Conservation (phyloP, 2,888 invertebrate species). For the Spodoptera littoralis region DNA sequence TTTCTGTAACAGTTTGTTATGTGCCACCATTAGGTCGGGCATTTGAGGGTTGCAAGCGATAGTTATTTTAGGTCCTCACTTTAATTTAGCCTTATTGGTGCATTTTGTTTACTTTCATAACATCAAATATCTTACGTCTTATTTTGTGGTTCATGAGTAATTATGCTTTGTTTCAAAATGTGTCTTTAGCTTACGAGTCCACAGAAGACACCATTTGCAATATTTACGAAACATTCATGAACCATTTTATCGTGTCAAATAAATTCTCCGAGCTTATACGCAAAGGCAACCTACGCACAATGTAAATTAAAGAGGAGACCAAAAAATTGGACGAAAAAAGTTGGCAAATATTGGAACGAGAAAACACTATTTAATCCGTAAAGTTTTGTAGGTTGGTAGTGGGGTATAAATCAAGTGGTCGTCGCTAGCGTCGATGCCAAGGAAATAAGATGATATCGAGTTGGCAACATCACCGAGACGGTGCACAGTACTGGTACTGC, state of each 20-base stretch:
- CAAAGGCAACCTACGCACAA: conserved; percentile 56
- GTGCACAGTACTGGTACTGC: conserved; percentile 51
- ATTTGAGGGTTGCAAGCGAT: conserved; percentile 70
- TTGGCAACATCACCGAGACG: conserved; percentile 79
- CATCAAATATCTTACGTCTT: conserved; percentile 12
- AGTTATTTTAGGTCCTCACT: conserved; percentile 64
- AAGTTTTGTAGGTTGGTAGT: conserved; percentile 86
- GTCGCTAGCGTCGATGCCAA: conserved; percentile 85
- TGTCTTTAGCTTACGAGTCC: conserved; percentile 25
- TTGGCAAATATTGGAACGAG: conserved; percentile 71
- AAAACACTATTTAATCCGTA: conserved; percentile 86
- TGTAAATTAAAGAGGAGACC: conserved; percentile 61
- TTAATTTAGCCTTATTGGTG: conserved; percentile 28
- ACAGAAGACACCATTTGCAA: conserved; percentile 35
- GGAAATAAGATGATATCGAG: conserved; percentile 86
- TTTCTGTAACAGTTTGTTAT: conserved; percentile 82
- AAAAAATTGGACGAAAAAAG: conserved; percentile 58
- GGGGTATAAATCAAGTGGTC: conserved; percentile 80
- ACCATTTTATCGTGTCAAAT: conserved; percentile 43
- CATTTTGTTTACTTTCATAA: conserved; percentile 21
- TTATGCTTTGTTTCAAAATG: conserved; percentile 23
- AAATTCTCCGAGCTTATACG: conserved; percentile 47
- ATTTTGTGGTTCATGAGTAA: conserved; percentile 1
- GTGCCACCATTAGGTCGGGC: conserved; percentile 78
- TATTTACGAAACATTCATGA: conserved; percentile 49